These are phyloP conservation scores for Eueremaeus valkanovi DNA, from an alignment of 2,888 invertebrate species.

Conservation along the genomic window DNA sequence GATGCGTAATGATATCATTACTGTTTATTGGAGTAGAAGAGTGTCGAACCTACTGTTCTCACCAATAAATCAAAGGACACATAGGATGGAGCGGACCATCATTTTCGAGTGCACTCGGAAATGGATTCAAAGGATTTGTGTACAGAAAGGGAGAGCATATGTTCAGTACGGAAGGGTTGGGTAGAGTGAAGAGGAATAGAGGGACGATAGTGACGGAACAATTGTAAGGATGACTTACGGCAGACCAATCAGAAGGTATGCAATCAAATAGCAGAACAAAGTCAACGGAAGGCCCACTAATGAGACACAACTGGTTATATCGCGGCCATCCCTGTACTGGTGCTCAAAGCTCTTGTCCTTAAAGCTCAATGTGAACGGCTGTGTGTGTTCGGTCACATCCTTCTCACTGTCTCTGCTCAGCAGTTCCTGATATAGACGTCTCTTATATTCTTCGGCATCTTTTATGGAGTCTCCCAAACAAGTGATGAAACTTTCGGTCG, in stretches of 20 bases:
- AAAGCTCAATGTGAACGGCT: constrained; percentile 63
- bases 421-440: constrained; percentile 73
- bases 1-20: background rate
- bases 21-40: background rate
- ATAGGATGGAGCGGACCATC: no score
- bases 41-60: no score
- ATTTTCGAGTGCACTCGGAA: background rate
- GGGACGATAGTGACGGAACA: background rate
- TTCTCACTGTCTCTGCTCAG: constrained; percentile 76
- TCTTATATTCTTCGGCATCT: constrained; percentile 66
- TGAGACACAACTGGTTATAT: constrained; percentile 50
- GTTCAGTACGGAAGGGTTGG: background rate
- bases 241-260: constrained; percentile 50
- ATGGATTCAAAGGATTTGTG: background rate
- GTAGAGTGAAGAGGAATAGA: background rate
- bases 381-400: constrained; percentile 65
- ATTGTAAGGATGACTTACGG: constrained; percentile 47
- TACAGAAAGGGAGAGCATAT: no score
- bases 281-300: constrained; percentile 51
- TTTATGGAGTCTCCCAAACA: background rate
- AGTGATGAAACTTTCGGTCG: background rate
- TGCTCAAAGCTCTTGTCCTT: constrained; percentile 64
- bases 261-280: constrained; percentile 50
- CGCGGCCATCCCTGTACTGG: constrained; percentile 59
- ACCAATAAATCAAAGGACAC: no score